Conservation (phyloP, 2,797 vertebrate genomes). For the Selene dorsalis region DNA sequence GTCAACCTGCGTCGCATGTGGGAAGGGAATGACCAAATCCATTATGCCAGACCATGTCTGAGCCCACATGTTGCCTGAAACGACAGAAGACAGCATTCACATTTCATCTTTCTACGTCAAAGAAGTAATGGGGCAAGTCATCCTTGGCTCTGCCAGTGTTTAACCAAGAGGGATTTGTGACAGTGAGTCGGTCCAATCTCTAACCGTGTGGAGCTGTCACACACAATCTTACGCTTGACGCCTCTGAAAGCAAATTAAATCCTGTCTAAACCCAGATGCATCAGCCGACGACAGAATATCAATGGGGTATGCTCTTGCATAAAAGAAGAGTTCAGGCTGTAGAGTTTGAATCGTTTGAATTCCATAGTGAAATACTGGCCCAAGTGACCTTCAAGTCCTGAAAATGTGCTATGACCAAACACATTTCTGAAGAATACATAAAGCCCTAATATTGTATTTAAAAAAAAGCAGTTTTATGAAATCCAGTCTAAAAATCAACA, state of each 20-base stretch:
- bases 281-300: constrained; percentile 67
- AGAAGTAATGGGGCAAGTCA: constrained; percentile 11
- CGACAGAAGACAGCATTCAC: constrained; percentile 38
- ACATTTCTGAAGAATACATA: not conserved
- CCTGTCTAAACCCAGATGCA: constrained; percentile 66
- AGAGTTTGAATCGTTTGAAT: constrained; percentile 50
- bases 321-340: constrained; percentile 47
- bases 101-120: not conserved
- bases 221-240: constrained; percentile 69
- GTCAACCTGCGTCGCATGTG: constrained; percentile 90
- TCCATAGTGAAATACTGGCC: constrained; percentile 52
- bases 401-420: not conserved
- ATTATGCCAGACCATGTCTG: constrained; percentile 97
- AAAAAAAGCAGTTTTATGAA: not conserved
- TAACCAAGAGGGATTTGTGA: constrained; percentile 63
- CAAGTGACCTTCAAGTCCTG: constrained; percentile 22
- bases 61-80: constrained; percentile 98
- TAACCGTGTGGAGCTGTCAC: constrained; percentile 69
- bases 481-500: accelerated
- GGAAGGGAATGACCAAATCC: constrained; percentile 90
- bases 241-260: constrained; percentile 79
- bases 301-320: constrained; percentile 52
- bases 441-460: not conserved
- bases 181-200: constrained; percentile 51
- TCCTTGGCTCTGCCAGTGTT: constrained; percentile 47